These are phyloP conservation scores for Microplitis deprimator DNA, from an alignment of 2,888 invertebrate species.

Conservation along the genomic window DNA sequence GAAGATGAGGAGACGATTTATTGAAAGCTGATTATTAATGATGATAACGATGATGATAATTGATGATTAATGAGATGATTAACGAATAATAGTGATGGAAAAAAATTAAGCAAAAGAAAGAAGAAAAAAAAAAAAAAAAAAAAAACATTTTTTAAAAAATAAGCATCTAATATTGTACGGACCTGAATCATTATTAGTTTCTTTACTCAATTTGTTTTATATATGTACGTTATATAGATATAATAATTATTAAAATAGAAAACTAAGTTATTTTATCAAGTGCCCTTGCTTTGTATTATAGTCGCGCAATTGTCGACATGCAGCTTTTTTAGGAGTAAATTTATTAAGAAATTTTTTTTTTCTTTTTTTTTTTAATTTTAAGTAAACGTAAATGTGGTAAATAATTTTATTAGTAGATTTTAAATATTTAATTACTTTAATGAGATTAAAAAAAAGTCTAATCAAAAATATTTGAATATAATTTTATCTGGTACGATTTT, in stretches of 20 bases:
- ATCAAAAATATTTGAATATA: neutral
- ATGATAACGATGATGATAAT: conserved; percentile 39
- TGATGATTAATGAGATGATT: conserved; percentile 27
- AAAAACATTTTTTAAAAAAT: conserved; percentile 51
- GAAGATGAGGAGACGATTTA: conserved; percentile 3
- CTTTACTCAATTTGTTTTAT: conserved; percentile 70
- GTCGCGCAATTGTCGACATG: conserved; percentile 67
- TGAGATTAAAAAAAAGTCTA: neutral
- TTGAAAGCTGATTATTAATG: conserved; percentile 15
- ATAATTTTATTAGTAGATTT: neutral
- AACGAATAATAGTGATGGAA: no score
- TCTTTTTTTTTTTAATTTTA: neutral
- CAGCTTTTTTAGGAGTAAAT: conserved; percentile 62
- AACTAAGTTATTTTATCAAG: conserved; percentile 77
- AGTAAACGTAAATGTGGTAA: neutral
- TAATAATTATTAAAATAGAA: conserved; percentile 71
- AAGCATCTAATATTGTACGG: conserved; percentile 64
- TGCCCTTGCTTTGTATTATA: conserved; percentile 78
- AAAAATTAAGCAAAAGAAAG: conserved; percentile 25
- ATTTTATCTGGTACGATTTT: no score
- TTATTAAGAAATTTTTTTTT: conserved; percentile 9
- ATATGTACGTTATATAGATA: conserved; percentile 70
- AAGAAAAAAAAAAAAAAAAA: conserved; percentile 45
- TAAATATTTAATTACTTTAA: neutral
- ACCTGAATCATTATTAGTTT: conserved; percentile 66